Evolutionary conservation across 2,113 vertebrate genomes (phyloP).

Genomic region (Grus americana): DNA sequence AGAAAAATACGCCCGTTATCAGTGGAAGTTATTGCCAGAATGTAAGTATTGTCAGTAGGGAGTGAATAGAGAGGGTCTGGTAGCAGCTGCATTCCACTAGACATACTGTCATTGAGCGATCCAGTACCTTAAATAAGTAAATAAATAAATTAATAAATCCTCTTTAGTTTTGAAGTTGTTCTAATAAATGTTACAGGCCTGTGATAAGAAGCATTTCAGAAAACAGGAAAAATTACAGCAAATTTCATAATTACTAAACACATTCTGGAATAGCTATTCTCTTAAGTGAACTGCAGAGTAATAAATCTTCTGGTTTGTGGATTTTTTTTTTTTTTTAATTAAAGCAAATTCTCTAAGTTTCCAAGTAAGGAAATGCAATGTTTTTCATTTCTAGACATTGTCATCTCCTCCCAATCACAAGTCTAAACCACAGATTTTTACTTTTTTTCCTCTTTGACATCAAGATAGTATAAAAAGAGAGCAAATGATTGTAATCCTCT

Average conservation of each 20-base stretch:
- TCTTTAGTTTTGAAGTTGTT: not conserved
- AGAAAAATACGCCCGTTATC: slow-evolving; percentile 93
- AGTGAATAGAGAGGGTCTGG: slow-evolving; percentile 95
- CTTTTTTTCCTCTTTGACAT: not conserved
- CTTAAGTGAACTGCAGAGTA: not conserved
- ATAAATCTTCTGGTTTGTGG: not conserved
- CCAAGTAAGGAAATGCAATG: not conserved
- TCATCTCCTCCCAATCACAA: not conserved
- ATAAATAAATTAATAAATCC: not conserved
- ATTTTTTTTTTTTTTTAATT: too few species aligned
- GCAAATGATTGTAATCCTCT: not conserved
- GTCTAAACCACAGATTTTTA: not conserved
- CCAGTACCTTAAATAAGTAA: slow-evolving; percentile 51
- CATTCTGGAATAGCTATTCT: not conserved
- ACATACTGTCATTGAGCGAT: slow-evolving; percentile 91
- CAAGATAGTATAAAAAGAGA: not conserved
- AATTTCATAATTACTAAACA: not conserved
- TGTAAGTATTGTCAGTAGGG: slow-evolving; percentile 95
- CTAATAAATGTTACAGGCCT: not conserved
- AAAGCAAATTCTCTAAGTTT: not conserved
- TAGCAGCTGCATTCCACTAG: slow-evolving; percentile 92
- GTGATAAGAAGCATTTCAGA: not conserved
- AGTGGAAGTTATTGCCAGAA: slow-evolving; percentile 90
- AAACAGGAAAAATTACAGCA: not conserved
- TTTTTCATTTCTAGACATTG: not conserved